phyloP scores from a whole-genome alignment of 1,140 invertebrate genomes.

The Leucophenga varia region DNA sequence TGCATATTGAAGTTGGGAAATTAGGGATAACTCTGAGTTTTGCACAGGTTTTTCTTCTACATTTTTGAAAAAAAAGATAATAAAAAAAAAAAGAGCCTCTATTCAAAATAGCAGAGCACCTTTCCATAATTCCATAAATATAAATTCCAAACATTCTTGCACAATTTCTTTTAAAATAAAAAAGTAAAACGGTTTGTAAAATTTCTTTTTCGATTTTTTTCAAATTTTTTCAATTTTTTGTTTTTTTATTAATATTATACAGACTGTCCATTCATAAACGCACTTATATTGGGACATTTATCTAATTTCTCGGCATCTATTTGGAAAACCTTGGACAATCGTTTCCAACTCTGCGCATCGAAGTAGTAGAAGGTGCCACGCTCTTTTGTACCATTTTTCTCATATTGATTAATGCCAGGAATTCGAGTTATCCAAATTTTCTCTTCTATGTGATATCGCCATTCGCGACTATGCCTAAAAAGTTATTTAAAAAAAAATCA shows the following conservation, averaged over 20 bases:
- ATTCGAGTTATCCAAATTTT: slow-evolving; percentile 99
- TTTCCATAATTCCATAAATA: no score
- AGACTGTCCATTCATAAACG: slow-evolving; percentile 58
- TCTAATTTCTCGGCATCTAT: slow-evolving; percentile 97
- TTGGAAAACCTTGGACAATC: slow-evolving; percentile 94
- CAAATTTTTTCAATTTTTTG: slow-evolving; percentile 42
- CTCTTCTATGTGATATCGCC: slow-evolving; percentile 99
- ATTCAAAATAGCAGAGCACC: no score
- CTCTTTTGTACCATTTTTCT: slow-evolving; percentile 95
- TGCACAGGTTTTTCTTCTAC: no score
- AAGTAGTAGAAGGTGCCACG: slow-evolving; percentile 99
- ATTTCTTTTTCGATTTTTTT: slow-evolving; percentile 36
- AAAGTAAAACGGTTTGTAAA: background rate
- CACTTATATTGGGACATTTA: slow-evolving; percentile 58
- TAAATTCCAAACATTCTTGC: no score
- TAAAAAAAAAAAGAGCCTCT: no score
- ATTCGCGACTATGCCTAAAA: slow-evolving; percentile 90
- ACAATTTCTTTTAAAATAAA: no score
- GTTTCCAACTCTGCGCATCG: slow-evolving; percentile 95
- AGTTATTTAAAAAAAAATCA: slow-evolving; percentile 15
- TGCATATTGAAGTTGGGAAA: no score
- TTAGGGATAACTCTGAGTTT: no score
- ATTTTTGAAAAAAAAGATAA: no score
- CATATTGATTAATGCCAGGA: slow-evolving; percentile 80
- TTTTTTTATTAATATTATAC: slow-evolving; percentile 57